Percentiles rank a stretch among this genome's conserved stretches.
Evolutionary conservation across 2,113 vertebrate genomes (phyloP).

Genomic region (Bubalus kerabau): DNA sequence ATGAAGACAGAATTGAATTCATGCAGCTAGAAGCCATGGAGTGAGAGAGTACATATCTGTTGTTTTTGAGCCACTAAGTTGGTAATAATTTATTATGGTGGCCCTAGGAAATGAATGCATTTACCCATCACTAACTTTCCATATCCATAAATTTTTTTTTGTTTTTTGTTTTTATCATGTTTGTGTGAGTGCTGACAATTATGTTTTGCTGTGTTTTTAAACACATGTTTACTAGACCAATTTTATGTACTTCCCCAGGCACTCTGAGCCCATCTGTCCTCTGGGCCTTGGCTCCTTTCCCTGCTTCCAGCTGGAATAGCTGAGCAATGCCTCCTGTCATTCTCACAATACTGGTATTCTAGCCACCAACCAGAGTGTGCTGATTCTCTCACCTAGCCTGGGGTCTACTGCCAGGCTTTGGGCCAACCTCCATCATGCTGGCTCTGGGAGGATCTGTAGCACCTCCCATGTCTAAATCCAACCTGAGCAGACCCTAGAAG

Average conservation of each 20-base stretch:
- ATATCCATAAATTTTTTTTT: not conserved
- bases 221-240: not conserved
- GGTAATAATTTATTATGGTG: not conserved
- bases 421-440: rapidly evolving
- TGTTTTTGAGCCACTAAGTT: not conserved
- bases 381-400: not conserved
- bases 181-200: not conserved
- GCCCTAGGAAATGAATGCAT: not conserved
- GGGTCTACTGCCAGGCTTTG: not conserved
- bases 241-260: not conserved
- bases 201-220: not conserved
- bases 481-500: not conserved
- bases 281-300: not conserved
- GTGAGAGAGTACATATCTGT: not conserved
- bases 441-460: not conserved
- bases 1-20: not conserved
- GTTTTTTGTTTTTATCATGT: not conserved
- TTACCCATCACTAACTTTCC: not conserved
- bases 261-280: not conserved
- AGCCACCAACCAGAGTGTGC: not conserved
- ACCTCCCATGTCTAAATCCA: not conserved
- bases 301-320: not conserved
- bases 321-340: not conserved
- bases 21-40: not conserved
- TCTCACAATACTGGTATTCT: not conserved